Evolutionary conservation across 2,888 invertebrate genomes (phyloP), one percentile per base, ranked within the genome.

Genomic region (Brenthis ino): DNA sequence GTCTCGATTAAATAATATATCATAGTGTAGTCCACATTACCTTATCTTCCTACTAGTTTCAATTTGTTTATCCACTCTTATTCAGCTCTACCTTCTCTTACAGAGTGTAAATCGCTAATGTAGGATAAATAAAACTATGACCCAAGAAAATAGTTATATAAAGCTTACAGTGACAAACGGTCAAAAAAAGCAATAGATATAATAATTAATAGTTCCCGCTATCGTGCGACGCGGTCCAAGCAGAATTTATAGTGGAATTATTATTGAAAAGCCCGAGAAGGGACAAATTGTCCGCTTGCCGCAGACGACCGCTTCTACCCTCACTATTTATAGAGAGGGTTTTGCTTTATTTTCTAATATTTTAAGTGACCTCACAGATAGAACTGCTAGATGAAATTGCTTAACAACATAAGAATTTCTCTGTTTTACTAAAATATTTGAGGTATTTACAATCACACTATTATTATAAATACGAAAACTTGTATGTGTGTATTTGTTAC

Each of bases 211-310:
- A 82, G 84, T 77, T 77, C 72, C 64, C 67, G 67, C 80, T 81
- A 80, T 79, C 80, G 79, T 79, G 80, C 76, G 77, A 72, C 72
- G 83, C 76, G 82, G 85, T 83, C 85, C 77, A 78, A 75, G 74
- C 76, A 85, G 82, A 87, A 89, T 88, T 88, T 87, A 88, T 85
- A 74, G 83, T 79, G 84, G 85, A 85, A 85, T 88, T 87, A 86
- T 88, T 87, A 88, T 86, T 87, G 86, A 85, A 86, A 85, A 84
- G 80, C 83, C 80, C 82, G 82, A 81, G 77, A 70, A 73, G 79
- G 82, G 85, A 86, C 86, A 87, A 87, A 86, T 88, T 83, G 85
- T 80, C 77, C 76, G 74, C 83, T 85, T 79, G 80, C 79, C 75
- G 78, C 75, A 76, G 79, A 81, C 79, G 75, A 82, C 82, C 77